Evolutionary conservation across 2,888 invertebrate species (phyloP).

Genomic region (Epistrophe grossulariae): DNA sequence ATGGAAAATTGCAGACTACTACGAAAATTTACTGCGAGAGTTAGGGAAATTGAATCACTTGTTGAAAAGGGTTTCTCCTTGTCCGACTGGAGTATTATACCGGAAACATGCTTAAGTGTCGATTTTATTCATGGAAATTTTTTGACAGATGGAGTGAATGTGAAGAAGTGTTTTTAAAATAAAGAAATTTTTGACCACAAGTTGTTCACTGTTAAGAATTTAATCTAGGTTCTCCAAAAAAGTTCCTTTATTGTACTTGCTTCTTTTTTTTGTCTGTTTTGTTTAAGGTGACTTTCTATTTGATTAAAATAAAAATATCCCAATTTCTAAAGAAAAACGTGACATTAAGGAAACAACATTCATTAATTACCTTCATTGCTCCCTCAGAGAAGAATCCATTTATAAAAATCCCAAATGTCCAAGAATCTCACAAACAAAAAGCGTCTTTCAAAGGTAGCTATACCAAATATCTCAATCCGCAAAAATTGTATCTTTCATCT

Average conservation of each 20-base stretch:
- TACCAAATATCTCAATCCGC: constrained; percentile 15
- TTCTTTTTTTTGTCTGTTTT: constrained; percentile 1
- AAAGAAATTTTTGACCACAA: constrained; percentile 15
- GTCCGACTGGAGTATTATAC: constrained; percentile 24
- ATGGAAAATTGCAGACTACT: constrained; percentile 60
- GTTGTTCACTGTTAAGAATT: background rate
- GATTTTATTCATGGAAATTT: constrained; percentile 37
- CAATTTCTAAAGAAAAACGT: constrained; percentile 5
- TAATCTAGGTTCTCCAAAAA: background rate
- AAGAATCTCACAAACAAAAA: constrained; percentile 21
- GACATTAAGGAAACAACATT: constrained; percentile 44
- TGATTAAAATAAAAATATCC: constrained; percentile 24
- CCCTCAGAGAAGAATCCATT: constrained; percentile 38
- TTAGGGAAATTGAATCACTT: constrained; percentile 51
- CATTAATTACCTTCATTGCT: constrained; percentile 49
- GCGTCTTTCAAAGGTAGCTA: constrained; percentile 19
- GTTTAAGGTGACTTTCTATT: background rate
- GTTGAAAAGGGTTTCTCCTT: constrained; percentile 43
- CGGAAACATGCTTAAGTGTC: constrained; percentile 56
- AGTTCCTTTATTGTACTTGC: background rate
- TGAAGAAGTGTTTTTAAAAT: background rate
- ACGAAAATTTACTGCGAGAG: constrained; percentile 1
- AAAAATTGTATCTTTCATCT: constrained; percentile 22
- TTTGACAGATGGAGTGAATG: constrained; percentile 24
- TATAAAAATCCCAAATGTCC: constrained; percentile 55